phyloP scores from a whole-genome alignment of 1,140 invertebrate species.

The Diorhabda sublineata region DNA sequence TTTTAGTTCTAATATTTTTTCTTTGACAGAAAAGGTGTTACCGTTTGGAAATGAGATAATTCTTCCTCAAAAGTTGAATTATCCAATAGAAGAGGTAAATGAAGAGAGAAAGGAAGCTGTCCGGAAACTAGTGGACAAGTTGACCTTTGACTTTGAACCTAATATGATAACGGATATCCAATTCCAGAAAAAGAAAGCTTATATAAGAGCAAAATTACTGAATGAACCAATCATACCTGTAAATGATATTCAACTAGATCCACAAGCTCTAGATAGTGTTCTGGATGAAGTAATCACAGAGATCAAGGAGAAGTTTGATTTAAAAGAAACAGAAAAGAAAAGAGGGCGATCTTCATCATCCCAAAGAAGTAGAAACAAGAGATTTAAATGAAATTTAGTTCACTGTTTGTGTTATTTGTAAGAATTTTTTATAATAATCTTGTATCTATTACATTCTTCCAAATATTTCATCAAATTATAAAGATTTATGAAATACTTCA shows the following conservation, averaged over 20 bases:
- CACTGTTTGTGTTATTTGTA: too few relatives aligned
- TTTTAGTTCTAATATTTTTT: background rate
- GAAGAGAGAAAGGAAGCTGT: constrained; percentile 22
- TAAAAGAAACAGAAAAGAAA: background rate
- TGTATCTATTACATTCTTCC: too few relatives aligned
- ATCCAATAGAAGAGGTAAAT: background rate
- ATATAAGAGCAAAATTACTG: constrained; percentile 29
- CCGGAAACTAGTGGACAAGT: constrained; percentile 23
- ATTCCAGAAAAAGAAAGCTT: constrained; percentile 26
- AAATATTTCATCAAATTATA: too few relatives aligned
- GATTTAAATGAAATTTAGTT: too few relatives aligned
- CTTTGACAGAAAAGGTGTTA: constrained; percentile 26
- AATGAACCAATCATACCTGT: constrained; percentile 21
- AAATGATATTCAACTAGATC: background rate
- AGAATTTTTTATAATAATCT: too few relatives aligned
- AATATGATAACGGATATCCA: constrained; percentile 28
- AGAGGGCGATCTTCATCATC: background rate
- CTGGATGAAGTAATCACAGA: constrained; percentile 1
- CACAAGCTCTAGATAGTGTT: background rate
- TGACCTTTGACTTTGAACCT: constrained; percentile 33
- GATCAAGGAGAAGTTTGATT: constrained; percentile 6
- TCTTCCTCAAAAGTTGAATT: constrained; percentile 12
- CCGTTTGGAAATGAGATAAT: constrained; percentile 29
- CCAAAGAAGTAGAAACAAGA: too few relatives aligned
- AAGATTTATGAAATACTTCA: too few relatives aligned